Base-by-base conservation (phyloP, 2,888 invertebrate species). In the Piscicola geometra region DNA sequence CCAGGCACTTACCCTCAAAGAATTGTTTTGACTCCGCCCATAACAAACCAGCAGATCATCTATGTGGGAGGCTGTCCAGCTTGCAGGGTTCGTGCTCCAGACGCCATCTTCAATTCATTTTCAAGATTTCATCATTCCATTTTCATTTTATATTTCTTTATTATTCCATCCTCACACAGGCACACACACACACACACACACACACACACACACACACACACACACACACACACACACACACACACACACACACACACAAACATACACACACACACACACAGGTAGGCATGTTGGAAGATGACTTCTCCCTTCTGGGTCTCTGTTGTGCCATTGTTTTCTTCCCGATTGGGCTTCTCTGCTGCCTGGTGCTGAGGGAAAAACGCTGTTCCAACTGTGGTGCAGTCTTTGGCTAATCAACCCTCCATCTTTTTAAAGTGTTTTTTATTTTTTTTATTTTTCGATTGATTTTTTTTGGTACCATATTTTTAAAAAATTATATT, bases 361-460 rank as follows among this genome's bases (percentile, higher is more conserved):
- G 94, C 84, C 87, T 94, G 71, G 89, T 92, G 47, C 88, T 93
- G 85, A 91, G 91, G 82, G 92, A 93, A 82, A 90, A 91, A 81
- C 89, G 92, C 80, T 94, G 94, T 86, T 90, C 91, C 0, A 93
- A 93, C 86, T 94, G 94, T 82, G 92, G 92, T 25, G 92, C 93
- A n/a, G 30, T 77, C 18, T 78, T 79, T 67, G 77, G 77, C 21
- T 79, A 56, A 77, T 9, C 35, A 5, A 1, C 3, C 18, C n/a
- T 41, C 30, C 15, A 28, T 35, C 30, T 1, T 69, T 41, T 69
- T n/a, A 21, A 12, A 36, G n/a, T 18, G 3, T 36, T 36, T 36
- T 1, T n/a, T 25, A 9, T 18, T 35, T 28, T 25, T 41, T 33
- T 28, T 9, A 41, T n/a, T 25, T 25, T 69, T 28, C 21, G n/a